Evolutionary conservation across 2,113 vertebrate genomes (phyloP), one percentile per base, ranked within the genome.

Genomic region (Papio anubis): DNA sequence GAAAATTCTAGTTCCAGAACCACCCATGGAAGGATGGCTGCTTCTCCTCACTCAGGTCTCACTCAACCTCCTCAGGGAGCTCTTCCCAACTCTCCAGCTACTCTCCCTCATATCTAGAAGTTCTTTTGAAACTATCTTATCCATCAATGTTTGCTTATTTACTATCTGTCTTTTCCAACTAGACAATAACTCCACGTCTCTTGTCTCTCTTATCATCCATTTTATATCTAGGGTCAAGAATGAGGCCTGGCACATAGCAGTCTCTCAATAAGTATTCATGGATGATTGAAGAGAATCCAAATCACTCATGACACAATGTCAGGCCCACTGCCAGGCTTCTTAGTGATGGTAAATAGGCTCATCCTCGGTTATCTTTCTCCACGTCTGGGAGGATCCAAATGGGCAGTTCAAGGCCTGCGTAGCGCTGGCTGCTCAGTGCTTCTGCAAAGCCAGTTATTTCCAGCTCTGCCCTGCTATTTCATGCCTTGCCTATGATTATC

Each of bases 201-300:
- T 45, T 45, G 20, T 64, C 35, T 88, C 10, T 83, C 50, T 52
- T 55, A 0, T 73, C 83, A 48, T 72, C 40, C 32, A 27, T 21
- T 89, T 21, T 35, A 12, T 50, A 59, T 57, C 7, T 45, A 88
- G 12, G 2, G 5, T 83, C 10, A 84, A 91, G 30, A 89, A 83
- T 45, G 12, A 25, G 86, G 17, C 61, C 27, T 70, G 66, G 1
- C 12, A 52, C 16, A 43, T 38, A 78, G 50, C 18, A 93, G 64
- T 21, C 30, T 25, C 17, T 91, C 10, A 45, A 55, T 79, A 93
- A 93, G 86, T 93, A 88, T 48, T 70, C 66, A 75, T 93, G 55
- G 86, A 76, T 86, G 57, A 88, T 78, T 66, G 30, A 87, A 8
- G 87, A 18, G 11, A 97, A 92, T 79, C 76, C 81, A 92, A 80